Conservation (phyloP, 2,113 vertebrate species). For the Carollia perspicillata region DNA sequence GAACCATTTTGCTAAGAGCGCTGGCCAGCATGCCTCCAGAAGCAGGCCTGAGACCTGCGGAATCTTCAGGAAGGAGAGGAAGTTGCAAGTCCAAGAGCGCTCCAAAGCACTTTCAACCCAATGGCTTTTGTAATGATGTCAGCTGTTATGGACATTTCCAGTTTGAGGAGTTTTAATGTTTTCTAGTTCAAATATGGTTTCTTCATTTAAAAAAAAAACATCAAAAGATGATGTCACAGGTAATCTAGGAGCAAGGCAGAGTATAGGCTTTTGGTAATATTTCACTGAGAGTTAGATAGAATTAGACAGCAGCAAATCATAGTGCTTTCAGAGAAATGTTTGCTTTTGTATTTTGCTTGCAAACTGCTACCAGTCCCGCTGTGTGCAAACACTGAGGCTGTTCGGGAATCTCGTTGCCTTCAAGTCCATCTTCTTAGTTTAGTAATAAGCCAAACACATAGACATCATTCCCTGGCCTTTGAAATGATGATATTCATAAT, state of each 20-base stretch:
- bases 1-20: not conserved
- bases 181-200: constrained; percentile 37
- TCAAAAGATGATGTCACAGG: not conserved
- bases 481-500: constrained; percentile 65
- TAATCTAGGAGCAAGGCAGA: not conserved
- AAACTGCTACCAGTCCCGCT: constrained; percentile 12
- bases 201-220: not conserved
- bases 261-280: constrained; percentile 27
- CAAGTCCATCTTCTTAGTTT: constrained; percentile 47
- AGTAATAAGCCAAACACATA: constrained; percentile 9
- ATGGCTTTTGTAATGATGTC: not conserved
- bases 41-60: not conserved
- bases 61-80: not conserved
- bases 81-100: not conserved
- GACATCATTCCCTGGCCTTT: constrained; percentile 56
- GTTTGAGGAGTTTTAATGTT: not conserved
- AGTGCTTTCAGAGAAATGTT: not conserved
- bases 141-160: constrained; percentile 12
- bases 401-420: constrained; percentile 24
- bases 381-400: not conserved
- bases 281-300: not conserved
- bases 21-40: not conserved
- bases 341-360: not conserved
- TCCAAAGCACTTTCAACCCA: not conserved
- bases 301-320: not conserved